These are phyloP conservation scores for Heptranchias perlo DNA, from an alignment of 2,113 vertebrate genomes.

Conservation along the genomic window DNA sequence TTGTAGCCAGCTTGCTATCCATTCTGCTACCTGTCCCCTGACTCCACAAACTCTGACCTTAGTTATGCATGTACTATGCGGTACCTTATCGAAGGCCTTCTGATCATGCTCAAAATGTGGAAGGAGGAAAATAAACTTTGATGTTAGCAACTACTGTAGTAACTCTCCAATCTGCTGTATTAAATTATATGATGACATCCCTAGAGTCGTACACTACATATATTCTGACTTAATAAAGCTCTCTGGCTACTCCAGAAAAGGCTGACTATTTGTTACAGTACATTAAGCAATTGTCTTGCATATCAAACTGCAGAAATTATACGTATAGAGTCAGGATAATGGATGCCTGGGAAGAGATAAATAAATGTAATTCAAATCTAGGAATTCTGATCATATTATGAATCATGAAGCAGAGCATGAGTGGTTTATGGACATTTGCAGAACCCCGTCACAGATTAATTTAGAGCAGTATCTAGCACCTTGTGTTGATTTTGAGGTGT, in stretches of 20 bases:
- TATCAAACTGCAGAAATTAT: neutral
- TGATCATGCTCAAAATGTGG: neutral
- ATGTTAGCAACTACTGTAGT: neutral
- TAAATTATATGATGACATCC: neutral
- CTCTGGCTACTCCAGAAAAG: neutral
- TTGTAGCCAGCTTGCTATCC: too few relatives aligned
- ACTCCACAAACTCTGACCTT: too few relatives aligned
- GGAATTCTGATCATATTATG: neutral
- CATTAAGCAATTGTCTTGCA: conserved; percentile 9
- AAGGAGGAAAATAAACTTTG: neutral
- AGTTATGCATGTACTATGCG: too few relatives aligned
- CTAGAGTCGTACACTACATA: conserved; percentile 6
- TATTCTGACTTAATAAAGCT: conserved; percentile 20
- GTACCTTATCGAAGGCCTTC: too few relatives aligned
- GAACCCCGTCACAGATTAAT: neutral
- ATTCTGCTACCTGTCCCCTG: too few relatives aligned
- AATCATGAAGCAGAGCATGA: neutral
- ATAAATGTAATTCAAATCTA: neutral
- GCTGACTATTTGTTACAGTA: conserved; percentile 7
- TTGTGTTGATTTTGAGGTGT: neutral
- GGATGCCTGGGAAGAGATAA: neutral
- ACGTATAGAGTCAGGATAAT: neutral
- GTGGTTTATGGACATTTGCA: neutral
- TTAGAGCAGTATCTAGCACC: neutral
- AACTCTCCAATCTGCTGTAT: neutral